Conservation (phyloP, 2,888 invertebrate species). For the Trichacis sp. region DNA sequence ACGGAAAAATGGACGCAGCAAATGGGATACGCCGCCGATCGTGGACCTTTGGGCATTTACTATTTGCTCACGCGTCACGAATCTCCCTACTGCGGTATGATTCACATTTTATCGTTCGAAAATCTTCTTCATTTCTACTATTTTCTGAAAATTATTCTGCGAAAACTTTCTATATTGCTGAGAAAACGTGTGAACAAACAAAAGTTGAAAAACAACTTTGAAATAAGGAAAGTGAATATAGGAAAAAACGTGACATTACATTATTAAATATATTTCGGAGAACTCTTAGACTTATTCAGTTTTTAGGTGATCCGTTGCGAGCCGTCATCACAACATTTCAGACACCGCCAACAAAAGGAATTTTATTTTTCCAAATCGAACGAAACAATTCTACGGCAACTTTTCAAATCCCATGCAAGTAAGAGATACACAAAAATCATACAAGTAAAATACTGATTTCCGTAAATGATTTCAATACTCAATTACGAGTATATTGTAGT, state of each 20-base stretch:
- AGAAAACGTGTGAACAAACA: too few species aligned
- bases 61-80: constrained; percentile 71
- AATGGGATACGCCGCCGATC: constrained; percentile 61
- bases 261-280: too few species aligned
- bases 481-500: too few species aligned
- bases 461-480: too few species aligned
- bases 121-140: background rate
- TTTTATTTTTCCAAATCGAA: constrained; percentile 67
- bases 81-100: constrained; percentile 72
- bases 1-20: constrained; percentile 59
- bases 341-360: constrained; percentile 68
- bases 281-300: constrained; percentile 7
- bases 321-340: constrained; percentile 69
- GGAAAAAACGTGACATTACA: too few species aligned
- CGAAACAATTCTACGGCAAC: constrained; percentile 65
- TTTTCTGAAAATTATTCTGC: too few species aligned
- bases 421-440: constrained; percentile 59
- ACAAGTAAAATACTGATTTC: too few species aligned
- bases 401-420: constrained; percentile 71
- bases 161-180: too few species aligned
- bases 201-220: too few species aligned
- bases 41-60: constrained; percentile 70
- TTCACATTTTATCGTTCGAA: background rate
- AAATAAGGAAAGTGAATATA: too few species aligned
- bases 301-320: constrained; percentile 71